Evolutionary conservation across 1,140 invertebrate genomes (phyloP).

Genomic region (Brachionus angularis): DNA sequence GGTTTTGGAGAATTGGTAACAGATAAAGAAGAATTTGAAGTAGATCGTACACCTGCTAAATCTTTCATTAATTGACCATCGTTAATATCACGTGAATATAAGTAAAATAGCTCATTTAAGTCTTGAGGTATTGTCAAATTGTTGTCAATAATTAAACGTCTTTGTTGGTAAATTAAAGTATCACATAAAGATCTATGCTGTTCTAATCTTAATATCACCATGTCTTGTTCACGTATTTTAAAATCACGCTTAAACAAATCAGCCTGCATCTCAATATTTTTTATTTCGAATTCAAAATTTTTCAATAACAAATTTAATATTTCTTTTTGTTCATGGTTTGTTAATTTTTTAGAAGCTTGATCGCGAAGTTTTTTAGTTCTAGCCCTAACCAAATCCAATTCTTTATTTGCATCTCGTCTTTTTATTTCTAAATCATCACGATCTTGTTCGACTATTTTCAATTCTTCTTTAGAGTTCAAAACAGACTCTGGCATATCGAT

Average conservation of each 20-base stretch:
- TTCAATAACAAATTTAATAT: constrained; percentile 75
- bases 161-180: constrained; percentile 81
- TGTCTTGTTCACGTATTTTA: constrained; percentile 74
- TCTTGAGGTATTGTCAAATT: constrained; percentile 69
- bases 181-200: constrained; percentile 78
- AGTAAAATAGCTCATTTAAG: constrained; percentile 73
- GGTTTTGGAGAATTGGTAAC: constrained; percentile 22
- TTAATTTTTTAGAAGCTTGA: constrained; percentile 72
- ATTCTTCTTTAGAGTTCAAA: background rate
- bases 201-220: constrained; percentile 75
- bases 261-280: constrained; percentile 82
- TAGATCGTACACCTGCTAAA: constrained; percentile 23
- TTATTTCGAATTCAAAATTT: constrained; percentile 81
- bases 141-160: constrained; percentile 72
- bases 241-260: constrained; percentile 76
- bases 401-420: background rate
- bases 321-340: constrained; percentile 78
- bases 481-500: background rate
- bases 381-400: background rate
- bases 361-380: constrained; percentile 7
- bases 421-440: constrained; percentile 1
- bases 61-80: constrained; percentile 45
- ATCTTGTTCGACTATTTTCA: constrained; percentile 32
- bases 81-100: constrained; percentile 69
- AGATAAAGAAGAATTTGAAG: constrained; percentile 26